phyloP scores from a whole-genome alignment of 2,113 vertebrate genomes.

The Probosciger aterrimus region DNA sequence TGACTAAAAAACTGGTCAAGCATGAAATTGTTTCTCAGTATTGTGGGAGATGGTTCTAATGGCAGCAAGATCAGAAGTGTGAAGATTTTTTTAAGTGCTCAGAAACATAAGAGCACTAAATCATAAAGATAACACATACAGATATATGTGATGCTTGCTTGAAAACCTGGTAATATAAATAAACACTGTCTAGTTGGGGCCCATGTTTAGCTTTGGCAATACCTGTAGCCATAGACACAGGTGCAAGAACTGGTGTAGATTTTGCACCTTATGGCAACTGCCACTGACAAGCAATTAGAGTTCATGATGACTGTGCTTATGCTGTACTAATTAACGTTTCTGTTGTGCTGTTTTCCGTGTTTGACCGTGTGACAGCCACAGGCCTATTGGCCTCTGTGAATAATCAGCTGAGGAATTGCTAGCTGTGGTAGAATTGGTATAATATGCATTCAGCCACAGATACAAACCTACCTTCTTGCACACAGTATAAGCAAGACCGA shows the following conservation, averaged over 20 bases:
- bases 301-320: conserved; percentile 83
- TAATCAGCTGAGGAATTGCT: conserved; percentile 59
- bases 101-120: neutral
- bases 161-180: neutral
- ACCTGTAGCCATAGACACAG: neutral
- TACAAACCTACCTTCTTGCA: neutral
- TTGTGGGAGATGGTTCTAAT: conserved; percentile 29
- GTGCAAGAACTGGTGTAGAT: conserved; percentile 36
- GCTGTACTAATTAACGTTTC: conserved; percentile 85
- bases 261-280: conserved; percentile 68
- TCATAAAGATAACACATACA: neutral
- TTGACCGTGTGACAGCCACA: conserved; percentile 70
- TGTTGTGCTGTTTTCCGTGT: conserved; percentile 72
- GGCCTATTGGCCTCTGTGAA: conserved; percentile 63
- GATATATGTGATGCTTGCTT: neutral
- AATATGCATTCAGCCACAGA: conserved; percentile 9
- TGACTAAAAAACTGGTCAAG: conserved; percentile 50
- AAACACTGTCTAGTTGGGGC: neutral
- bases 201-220: neutral
- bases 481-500: neutral
- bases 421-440: neutral
- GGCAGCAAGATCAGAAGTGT: conserved; percentile 16
- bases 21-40: conserved; percentile 70
- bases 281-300: conserved; percentile 83
- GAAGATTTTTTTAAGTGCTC: neutral